These are phyloP conservation scores for Ericerus pela DNA, from an alignment of 1,140 invertebrate species.

Conservation along the genomic window DNA sequence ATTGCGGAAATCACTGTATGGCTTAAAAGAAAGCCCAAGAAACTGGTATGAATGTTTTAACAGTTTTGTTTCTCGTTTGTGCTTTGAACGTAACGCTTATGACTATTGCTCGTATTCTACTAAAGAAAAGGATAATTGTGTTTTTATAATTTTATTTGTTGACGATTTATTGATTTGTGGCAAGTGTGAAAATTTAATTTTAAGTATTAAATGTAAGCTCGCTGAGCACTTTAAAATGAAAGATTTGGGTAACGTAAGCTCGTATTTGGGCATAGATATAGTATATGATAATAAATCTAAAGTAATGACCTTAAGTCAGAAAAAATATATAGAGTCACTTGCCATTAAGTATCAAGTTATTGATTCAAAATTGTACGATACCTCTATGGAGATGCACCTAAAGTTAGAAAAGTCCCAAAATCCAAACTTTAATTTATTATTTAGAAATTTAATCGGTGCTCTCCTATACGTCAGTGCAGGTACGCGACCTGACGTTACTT, in stretches of 20 bases:
- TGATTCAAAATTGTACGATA: constrained; percentile 22
- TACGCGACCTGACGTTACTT: constrained; percentile 35
- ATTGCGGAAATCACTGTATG: constrained; percentile 22
- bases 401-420: constrained; percentile 16
- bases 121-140: not conserved
- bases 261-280: constrained; percentile 17
- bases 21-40: constrained; percentile 20
- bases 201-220: not conserved
- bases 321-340: constrained; percentile 16
- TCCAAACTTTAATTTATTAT: constrained; percentile 17
- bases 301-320: constrained; percentile 13
- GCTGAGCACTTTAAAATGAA: constrained; percentile 6
- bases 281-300: not conserved
- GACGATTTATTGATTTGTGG: constrained; percentile 13
- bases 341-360: constrained; percentile 25
- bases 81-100: not conserved
- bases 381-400: constrained; percentile 23
- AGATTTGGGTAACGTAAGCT: constrained; percentile 8
- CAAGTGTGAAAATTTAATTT: not conserved
- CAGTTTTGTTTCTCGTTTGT: not conserved
- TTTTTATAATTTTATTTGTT: constrained; percentile 14
- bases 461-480: constrained; percentile 32
- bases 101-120: constrained; percentile 17
- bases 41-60: constrained; percentile 22
- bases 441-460: constrained; percentile 27